Percentiles rank a stretch among this genome's conserved stretches.
These are phyloP conservation scores for Cistogaster globosa DNA, from an alignment of 2,888 invertebrate species.

Conservation along the genomic window DNA sequence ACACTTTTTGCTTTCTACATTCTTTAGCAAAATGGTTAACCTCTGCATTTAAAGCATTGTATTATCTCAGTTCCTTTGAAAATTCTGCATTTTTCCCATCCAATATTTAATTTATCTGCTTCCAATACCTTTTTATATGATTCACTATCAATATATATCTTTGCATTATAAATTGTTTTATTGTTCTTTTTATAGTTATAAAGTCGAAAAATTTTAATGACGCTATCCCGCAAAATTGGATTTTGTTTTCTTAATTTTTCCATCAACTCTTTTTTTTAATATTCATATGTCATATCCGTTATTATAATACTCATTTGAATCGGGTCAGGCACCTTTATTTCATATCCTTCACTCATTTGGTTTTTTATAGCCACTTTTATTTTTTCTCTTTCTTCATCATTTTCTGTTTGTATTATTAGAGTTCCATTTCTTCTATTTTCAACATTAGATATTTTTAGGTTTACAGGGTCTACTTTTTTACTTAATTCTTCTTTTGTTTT, in stretches of 20 bases:
- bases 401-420: not conserved
- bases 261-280: not conserved
- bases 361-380: not conserved
- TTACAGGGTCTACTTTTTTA: not conserved
- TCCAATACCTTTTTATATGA: not conserved
- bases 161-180: not conserved
- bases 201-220: not conserved
- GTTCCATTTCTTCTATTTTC: conserved; percentile 4
- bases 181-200: not conserved
- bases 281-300: too few species aligned
- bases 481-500: not conserved
- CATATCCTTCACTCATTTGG: not conserved
- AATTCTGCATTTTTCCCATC: not conserved
- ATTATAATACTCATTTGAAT: not conserved
- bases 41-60: not conserved
- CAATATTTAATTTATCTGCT: not conserved
- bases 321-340: not conserved
- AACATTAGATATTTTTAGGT: not conserved
- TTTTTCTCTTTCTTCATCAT: conserved; percentile 1
- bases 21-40: not conserved
- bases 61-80: not conserved
- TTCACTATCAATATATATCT: not conserved
- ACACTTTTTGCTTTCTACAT: not conserved
- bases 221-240: not conserved
- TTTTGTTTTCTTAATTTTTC: conserved; percentile 4